Evolutionary conservation across 2,797 vertebrate species (phyloP).

Genomic region (Paguma larvata): DNA sequence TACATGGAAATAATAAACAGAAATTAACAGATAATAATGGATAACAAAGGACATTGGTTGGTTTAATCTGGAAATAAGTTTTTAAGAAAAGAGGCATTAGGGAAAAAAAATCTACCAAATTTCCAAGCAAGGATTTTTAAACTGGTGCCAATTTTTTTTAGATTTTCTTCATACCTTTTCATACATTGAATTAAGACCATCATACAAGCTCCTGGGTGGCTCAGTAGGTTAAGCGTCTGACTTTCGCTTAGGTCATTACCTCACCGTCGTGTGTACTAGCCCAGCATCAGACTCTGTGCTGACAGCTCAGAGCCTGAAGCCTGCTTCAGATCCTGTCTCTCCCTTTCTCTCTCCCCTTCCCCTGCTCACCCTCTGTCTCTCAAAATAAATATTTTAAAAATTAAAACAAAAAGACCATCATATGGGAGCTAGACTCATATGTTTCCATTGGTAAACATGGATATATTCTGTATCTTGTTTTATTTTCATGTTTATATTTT

Average conservation of each 20-base stretch:
- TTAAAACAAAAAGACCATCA: neutral
- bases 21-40: neutral
- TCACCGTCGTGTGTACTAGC: too few species aligned
- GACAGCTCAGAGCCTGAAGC: too few species aligned
- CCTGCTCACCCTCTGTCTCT: too few species aligned
- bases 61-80: neutral
- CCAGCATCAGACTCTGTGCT: too few species aligned
- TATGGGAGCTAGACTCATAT: neutral
- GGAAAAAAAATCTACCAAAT: neutral
- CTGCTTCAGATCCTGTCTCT: too few species aligned
- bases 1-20: neutral
- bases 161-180: neutral
- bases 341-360: too few species aligned
- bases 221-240: too few species aligned
- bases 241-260: too few species aligned
- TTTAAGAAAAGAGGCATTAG: neutral
- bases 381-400: too few species aligned
- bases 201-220: neutral
- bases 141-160: neutral
- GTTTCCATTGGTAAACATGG: neutral
- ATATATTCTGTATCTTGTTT: neutral
- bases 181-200: neutral
- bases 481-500: conserved; percentile 59
- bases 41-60: neutral
- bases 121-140: neutral